These are phyloP conservation scores for Oryzias woworae DNA, from an alignment of 2,113 vertebrate species.

Conservation along the genomic window DNA sequence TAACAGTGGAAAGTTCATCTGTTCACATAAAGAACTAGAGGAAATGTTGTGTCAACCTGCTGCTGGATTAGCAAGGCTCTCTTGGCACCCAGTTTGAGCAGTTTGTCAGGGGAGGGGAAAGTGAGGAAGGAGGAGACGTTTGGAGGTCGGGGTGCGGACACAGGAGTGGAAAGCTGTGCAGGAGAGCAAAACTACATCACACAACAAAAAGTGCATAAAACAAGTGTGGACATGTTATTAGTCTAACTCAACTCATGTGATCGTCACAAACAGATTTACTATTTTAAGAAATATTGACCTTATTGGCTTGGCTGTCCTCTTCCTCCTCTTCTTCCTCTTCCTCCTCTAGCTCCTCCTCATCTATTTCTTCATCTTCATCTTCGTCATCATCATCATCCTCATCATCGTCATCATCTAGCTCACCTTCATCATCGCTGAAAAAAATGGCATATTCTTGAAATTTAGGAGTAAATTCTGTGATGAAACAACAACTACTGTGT, in stretches of 20 bases:
- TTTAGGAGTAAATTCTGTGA: too few relatives aligned
- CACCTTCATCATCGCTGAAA: constrained; percentile 78
- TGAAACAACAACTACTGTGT: too few relatives aligned
- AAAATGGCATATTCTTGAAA: not conserved
- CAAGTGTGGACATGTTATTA: not conserved
- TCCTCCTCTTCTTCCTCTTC: constrained; percentile 56
- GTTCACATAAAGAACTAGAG: not conserved
- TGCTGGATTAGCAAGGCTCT: constrained; percentile 86
- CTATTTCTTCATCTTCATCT: constrained; percentile 12
- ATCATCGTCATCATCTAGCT: constrained; percentile 60
- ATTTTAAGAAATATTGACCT: constrained; percentile 42
- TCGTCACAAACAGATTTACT: not conserved
- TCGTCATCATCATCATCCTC: constrained; percentile 33
- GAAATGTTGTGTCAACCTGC: constrained; percentile 73
- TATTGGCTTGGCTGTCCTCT: constrained; percentile 38
- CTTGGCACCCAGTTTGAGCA: constrained; percentile 87
- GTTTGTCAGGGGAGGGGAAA: constrained; percentile 93
- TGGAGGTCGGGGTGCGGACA: constrained; percentile 74
- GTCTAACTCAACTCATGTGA: not conserved
- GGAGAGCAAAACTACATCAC: not conserved
- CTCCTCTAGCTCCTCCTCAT: constrained; percentile 35
- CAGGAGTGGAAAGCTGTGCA: constrained; percentile 78
- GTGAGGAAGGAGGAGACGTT: constrained; percentile 89
- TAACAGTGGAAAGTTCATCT: too few relatives aligned
- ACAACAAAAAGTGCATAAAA: not conserved